These are phyloP conservation scores for Heterochromis multidens DNA, from an alignment of 2,113 vertebrate genomes.

Conservation along the genomic window DNA sequence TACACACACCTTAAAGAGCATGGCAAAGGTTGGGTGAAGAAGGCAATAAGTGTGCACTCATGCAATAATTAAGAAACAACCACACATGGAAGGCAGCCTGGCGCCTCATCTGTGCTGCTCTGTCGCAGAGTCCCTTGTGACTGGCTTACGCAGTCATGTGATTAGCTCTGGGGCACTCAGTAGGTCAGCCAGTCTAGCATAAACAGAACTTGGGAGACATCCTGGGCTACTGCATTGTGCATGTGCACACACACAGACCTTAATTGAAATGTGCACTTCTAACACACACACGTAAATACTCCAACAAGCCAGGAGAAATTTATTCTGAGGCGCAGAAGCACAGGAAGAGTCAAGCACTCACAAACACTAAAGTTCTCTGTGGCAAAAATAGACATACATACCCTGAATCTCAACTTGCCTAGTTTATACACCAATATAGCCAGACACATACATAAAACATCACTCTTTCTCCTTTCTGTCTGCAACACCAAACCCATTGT, in stretches of 20 bases:
- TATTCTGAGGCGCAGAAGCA: neutral
- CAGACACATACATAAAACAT: neutral
- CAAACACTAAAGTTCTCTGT: neutral
- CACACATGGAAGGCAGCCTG: conserved; percentile 9
- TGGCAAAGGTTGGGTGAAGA: neutral
- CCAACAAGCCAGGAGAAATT: neutral
- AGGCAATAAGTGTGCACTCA: neutral
- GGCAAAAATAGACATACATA: conserved; percentile 17
- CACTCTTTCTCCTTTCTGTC: neutral
- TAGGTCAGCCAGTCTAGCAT: conserved; percentile 63
- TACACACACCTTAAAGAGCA: neutral
- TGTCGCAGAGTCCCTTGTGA: conserved; percentile 21
- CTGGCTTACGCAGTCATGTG: conserved; percentile 55
- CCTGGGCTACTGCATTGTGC: neutral
- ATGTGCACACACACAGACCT: neutral
- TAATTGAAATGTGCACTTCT: neutral
- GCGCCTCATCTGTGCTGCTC: conserved; percentile 43
- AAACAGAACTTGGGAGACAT: conserved; percentile 25
- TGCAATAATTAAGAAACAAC: conserved; percentile 29
- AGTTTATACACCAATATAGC: neutral
- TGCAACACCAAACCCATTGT: neutral
- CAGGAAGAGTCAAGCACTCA: neutral
- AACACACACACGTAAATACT: neutral
- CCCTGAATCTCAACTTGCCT: neutral
- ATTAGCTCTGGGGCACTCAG: conserved; percentile 30